Conservation (phyloP, 2,888 invertebrate genomes). For the Ectemnius cavifrons region DNA sequence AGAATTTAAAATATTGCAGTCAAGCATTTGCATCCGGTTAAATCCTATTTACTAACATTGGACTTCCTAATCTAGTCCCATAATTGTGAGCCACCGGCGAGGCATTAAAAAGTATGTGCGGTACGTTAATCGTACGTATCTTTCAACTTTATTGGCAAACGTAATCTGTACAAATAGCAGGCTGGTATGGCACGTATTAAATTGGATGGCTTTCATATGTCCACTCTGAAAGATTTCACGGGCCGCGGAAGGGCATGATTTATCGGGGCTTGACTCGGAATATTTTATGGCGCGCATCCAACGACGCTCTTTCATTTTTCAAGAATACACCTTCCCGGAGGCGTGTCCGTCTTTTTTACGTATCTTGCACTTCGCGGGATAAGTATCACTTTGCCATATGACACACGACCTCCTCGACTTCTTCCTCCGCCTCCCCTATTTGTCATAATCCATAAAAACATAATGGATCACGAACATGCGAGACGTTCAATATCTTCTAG, state of each 20-base stretch:
- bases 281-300: constrained; percentile 12
- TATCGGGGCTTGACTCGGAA: constrained; percentile 23
- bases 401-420: background rate
- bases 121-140: background rate
- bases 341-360: background rate
- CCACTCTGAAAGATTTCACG: too few species aligned
- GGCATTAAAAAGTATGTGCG: too few species aligned
- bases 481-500: background rate
- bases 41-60: constrained; percentile 33
- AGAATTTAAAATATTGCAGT: constrained; percentile 27
- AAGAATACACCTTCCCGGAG: constrained; percentile 3
- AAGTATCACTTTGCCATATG: constrained; percentile 9
- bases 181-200: too few species aligned
- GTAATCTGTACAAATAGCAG: too few species aligned
- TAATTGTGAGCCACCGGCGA: constrained; percentile 8
- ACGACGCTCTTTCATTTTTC: constrained; percentile 25
- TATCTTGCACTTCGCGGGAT: background rate
- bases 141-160: too few species aligned
- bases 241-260: constrained; percentile 21
- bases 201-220: too few species aligned
- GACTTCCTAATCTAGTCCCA: constrained; percentile 29
- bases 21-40: constrained; percentile 32
- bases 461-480: background rate
- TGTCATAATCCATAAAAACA: background rate
- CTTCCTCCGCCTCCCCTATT: background rate